Base-by-base conservation (phyloP, 2,888 invertebrate genomes). In the Nasonia oneida region DNA sequence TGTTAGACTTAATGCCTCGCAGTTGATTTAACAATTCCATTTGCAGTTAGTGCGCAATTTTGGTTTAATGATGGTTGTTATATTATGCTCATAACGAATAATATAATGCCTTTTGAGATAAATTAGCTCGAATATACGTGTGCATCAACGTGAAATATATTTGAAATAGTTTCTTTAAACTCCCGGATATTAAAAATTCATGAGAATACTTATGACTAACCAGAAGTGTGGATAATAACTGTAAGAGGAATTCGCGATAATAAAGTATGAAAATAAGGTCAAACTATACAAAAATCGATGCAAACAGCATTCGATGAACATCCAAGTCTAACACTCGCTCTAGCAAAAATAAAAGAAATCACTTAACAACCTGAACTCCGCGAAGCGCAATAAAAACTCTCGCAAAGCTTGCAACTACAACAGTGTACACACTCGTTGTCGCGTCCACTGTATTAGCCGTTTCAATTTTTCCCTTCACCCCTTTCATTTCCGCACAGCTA, bases 301-400 rank as follows among this genome's bases (percentile, higher is more conserved):
- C 18, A 57, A 57, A 57, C 18, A 2, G 6, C 57, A 57, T 57
- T n/a, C n/a, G 57, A 57, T n/a, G 23, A 57, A 57, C 74, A 29
- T 42, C 12, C n/a, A 29, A 42, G 74, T 42, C n/a, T 14, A 39
- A 3, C 6, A 8, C 29, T 42, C 3, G 74, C 74, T 39, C 71
- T 71, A 18, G 29, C 71, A 71, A 39, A 29, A 37, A 67, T 33
- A 67, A 67, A 67, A 67, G 64, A 29, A 29, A n/a, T 33, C 33
- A 29, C 64, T 67, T 33, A 29, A 10, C 29, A 29, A 23, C 23
- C 18, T 29, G 37, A 23, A 67, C 37, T 73, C 73, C 23, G 23
- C n/a, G n/a, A 73, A 57, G 57, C 57, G 57, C 73, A 73, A 73
- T 73, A 73, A 73, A 73, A 73, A 23, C 39, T 73, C 73, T 39